Evolutionary conservation across 92 coral and sea anemone genomes (phyloP).

Genomic region (Parazoanthus swiftii): DNA sequence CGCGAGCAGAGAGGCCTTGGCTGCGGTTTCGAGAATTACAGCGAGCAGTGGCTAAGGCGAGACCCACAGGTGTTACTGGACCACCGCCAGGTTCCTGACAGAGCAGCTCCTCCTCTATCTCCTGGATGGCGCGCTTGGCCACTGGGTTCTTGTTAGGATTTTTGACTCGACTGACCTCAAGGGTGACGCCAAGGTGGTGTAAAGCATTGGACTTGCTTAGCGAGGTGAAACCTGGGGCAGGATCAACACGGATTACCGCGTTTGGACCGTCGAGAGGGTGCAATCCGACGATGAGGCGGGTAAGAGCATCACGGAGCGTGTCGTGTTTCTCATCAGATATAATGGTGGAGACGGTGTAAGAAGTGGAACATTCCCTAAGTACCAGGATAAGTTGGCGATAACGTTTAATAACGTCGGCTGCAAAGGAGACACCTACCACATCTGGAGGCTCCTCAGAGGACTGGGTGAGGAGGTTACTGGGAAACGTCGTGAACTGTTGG

Average conservation of each 20-base stretch:
- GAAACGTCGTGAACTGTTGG: not conserved
- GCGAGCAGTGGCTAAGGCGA: conserved; percentile 52
- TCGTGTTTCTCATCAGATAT: conserved; percentile 52
- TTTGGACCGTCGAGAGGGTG: conserved; percentile 53
- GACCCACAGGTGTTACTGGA: conserved; percentile 22
- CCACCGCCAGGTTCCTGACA: conserved; percentile 50
- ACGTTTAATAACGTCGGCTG: too few relatives aligned
- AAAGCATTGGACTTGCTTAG: conserved; percentile 26
- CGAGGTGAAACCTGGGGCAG: conserved; percentile 51
- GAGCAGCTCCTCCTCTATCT: conserved; percentile 48
- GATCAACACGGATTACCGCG: conserved; percentile 56
- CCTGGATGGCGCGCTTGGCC: conserved; percentile 39
- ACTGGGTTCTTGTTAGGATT: conserved; percentile 53
- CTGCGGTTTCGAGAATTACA: conserved; percentile 17
- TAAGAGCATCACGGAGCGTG: conserved; percentile 46
- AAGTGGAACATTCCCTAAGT: conserved; percentile 40
- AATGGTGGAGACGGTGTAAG: conserved; percentile 47
- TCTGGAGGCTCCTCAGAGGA: too few relatives aligned
- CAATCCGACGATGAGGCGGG: conserved; percentile 44
- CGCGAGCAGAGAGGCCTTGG: conserved; percentile 47
- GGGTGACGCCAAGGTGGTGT: conserved; percentile 42
- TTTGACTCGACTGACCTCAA: conserved; percentile 50
- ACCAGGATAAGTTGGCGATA: too few relatives aligned
- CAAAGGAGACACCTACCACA: too few relatives aligned
- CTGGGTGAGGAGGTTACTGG: too few relatives aligned